Base-by-base conservation (phyloP, 2,113 vertebrate species). In the Ameiurus melas region DNA sequence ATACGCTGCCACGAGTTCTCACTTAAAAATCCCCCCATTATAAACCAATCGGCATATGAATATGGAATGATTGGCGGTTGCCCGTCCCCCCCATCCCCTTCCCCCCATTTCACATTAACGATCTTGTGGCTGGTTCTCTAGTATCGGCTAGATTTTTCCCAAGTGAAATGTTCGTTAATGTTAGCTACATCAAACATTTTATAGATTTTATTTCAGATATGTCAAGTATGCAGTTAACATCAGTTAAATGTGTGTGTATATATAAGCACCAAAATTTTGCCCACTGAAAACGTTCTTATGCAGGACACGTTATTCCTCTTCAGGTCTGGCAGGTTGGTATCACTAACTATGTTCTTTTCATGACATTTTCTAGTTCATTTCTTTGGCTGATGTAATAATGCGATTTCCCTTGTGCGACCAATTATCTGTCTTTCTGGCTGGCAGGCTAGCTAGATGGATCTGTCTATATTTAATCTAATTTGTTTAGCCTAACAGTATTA, bases 71-170 rank as follows among this genome's bases (percentile, higher is more conserved):
- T 25, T 51, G 73, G n/a, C 75, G 27, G 43, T 27, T 47, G 25
- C 0, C 12, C n/a, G n/a, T n/a, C n/a, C n/a, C n/a, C n/a, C n/a
- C n/a, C n/a, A n/a, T n/a, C n/a, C 77, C 12, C 10, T 55, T 55
- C 1, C n/a, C 4, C 0, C 0, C 14, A 25, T 2, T 53, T 53
- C 43, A 6, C 14, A 6, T 16, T 17, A n/a, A 3, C 2, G 5
- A 53, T 16, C 13, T 17, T 14, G 10, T 53, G 27, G 25, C 20
- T 75, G 36, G 20, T 43, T 30, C 22, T 36, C 14, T 33, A 30
- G 13, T 43, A 25, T 73, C 8, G 33, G 6, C 25, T 47, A 4
- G 10, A 2, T 78, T 19, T 47, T 78, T 14, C 39, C 9, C 5
- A 77, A 12, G 1, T 9, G 9, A 14, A 22, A 43, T 36, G 19